Percentiles rank a stretch among this genome's conserved stretches.
These are phyloP conservation scores for Macrosoma leucophasiata DNA, from an alignment of 2,888 invertebrate species.

Conservation along the genomic window DNA sequence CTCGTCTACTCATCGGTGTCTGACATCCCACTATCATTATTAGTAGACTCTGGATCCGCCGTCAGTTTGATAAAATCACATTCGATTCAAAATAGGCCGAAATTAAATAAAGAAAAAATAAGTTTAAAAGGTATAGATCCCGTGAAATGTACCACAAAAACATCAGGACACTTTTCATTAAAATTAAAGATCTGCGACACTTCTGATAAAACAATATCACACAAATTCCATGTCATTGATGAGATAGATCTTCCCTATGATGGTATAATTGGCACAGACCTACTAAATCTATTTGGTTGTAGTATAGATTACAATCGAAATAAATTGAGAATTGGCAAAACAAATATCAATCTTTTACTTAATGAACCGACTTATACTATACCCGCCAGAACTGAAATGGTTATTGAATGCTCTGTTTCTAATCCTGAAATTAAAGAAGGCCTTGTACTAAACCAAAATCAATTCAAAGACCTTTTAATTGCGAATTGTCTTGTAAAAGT, in stretches of 20 bases:
- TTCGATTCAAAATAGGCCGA: neutral
- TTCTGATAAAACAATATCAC: neutral
- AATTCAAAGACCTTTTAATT: no score
- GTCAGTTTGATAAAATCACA: constrained; percentile 14
- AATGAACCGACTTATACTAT: no score
- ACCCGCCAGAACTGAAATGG: no score
- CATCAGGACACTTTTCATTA: constrained; percentile 4
- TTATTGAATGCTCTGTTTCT: no score
- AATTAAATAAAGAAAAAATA: constrained; percentile 10
- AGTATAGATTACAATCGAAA: constrained; percentile 18
- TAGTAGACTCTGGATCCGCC: constrained; percentile 19
- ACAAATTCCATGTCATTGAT: constrained; percentile 6
- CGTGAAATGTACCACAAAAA: constrained; percentile 5
- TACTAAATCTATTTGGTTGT: constrained; percentile 10
- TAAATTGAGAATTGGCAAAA: no score
- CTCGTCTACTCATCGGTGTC: constrained; percentile 6
- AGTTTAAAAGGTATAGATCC: constrained; percentile 9
- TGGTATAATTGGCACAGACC: constrained; percentile 16
- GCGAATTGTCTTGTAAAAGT: no score
- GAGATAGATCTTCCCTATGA: constrained; percentile 15
- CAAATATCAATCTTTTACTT: no score
- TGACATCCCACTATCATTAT: constrained; percentile 5
- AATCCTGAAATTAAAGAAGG: no score
- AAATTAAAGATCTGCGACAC: neutral
- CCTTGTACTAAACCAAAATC: no score